Base-by-base conservation (phyloP, 1,140 invertebrate species). In the Diploscapter pachys region DNA sequence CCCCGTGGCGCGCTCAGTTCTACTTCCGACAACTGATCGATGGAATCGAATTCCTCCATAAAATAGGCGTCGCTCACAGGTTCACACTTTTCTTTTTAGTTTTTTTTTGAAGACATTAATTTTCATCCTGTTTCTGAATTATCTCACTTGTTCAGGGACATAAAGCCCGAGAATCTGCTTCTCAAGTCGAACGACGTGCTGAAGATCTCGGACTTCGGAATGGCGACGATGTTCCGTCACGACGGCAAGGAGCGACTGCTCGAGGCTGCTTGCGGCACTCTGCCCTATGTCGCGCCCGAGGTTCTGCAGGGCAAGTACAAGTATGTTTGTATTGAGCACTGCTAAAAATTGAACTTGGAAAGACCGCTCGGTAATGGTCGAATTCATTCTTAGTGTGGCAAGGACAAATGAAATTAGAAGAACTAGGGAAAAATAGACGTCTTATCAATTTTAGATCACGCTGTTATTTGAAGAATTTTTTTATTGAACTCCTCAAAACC, bases 151-250 rank as follows among this genome's bases (percentile, higher is more conserved):
- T 31, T 31, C 31, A 31, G 75, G 4, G 75, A 76, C 72, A 76
- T 76, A 48, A 76, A 76, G 53, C 75, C 75, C 5, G 75, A 76
- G 51, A 76, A 76, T 65, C 61, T 76, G 13, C 63, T 76, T 5
- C 63, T 76, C 48, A 66, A 63, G 4, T 50, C 5, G 49, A 73
- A 54, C 49, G 9, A 69, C 53, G 59, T 62, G 0, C 63, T 76
- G 5, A 76, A 76, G 51, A 76, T 76, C 56, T 71, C 68, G 3
- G 75, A 76, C 63, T 76, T 76, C 50, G 75, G 75, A 6, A 71
- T 76, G 75, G 75, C 75, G 2, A 76, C 75, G 4, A 5, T 76
- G 6, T 76, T 75, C 49, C 54, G 63, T 4, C 48, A 76, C 49
- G 52, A 72, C 5, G 70, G 68, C 9, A 49, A 9, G 4, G 65